Evolutionary conservation across 2,888 invertebrate genomes (phyloP).

Genomic region (Cheilosia impressa): DNA sequence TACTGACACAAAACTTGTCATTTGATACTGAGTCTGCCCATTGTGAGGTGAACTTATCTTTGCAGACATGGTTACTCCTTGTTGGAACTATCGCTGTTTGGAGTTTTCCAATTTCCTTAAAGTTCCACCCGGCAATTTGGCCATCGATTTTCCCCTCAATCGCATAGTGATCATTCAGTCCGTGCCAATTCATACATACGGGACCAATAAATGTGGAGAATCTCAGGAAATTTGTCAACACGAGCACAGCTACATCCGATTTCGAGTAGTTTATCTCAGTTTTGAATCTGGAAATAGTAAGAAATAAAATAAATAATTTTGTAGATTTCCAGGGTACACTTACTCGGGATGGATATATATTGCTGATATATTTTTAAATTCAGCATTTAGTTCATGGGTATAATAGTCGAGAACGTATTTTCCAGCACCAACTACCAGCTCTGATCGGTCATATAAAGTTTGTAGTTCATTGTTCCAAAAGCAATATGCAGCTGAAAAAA

Average conservation of each 20-base stretch:
- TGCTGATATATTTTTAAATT: slow-evolving; percentile 66
- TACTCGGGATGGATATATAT: slow-evolving; percentile 65
- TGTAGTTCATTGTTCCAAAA: slow-evolving; percentile 62
- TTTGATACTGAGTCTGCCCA: slow-evolving; percentile 74
- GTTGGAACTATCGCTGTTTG: slow-evolving; percentile 70
- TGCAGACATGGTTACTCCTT: slow-evolving; percentile 74
- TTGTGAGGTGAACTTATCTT: slow-evolving; percentile 40
- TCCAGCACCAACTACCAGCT: slow-evolving; percentile 65
- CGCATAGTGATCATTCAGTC: slow-evolving; percentile 47
- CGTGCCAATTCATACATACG: slow-evolving; percentile 80
- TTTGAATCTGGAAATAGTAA: slow-evolving; percentile 58
- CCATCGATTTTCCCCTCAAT: slow-evolving; percentile 46
- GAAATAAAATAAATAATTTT: background rate
- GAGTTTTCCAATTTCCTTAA: slow-evolving; percentile 55
- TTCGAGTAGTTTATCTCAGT: slow-evolving; percentile 76
- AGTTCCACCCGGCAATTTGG: slow-evolving; percentile 77
- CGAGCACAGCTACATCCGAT: slow-evolving; percentile 81
- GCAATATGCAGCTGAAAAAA: slow-evolving; percentile 70
- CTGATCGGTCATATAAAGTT: background rate
- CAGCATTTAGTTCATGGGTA: slow-evolving; percentile 48
- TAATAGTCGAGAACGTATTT: slow-evolving; percentile 62
- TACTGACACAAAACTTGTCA: slow-evolving; percentile 81
- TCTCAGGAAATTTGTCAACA: slow-evolving; percentile 78
- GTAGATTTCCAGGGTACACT: background rate
- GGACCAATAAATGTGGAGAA: slow-evolving; percentile 81